Evolutionary conservation across 2,888 invertebrate species (phyloP).

Genomic region (Crocallis elinguaria): DNA sequence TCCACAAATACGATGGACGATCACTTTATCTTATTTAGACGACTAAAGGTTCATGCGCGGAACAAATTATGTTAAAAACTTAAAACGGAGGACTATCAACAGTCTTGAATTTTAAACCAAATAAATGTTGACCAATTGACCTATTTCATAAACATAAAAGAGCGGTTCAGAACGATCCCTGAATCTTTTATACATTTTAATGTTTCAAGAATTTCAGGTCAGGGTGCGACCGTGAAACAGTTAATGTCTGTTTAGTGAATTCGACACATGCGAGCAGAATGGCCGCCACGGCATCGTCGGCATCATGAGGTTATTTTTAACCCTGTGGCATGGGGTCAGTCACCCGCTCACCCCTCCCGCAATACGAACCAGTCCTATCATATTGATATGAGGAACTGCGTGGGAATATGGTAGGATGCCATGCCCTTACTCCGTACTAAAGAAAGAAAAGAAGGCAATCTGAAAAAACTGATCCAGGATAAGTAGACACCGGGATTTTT

Average conservation of each 20-base stretch:
- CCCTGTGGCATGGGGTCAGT: conserved; percentile 81
- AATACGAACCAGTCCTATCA: conserved; percentile 79
- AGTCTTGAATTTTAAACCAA: conserved; percentile 3
- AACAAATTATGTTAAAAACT: not conserved
- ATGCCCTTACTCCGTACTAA: conserved; percentile 50
- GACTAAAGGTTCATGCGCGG: conserved; percentile 5
- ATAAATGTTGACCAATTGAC: conserved; percentile 6
- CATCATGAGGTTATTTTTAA: conserved; percentile 81
- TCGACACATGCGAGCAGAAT: conserved; percentile 84
- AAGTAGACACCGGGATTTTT: conserved; percentile 19
- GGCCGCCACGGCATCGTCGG: conserved; percentile 74
- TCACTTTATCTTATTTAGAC: conserved; percentile 27
- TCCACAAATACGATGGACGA: conserved; percentile 39
- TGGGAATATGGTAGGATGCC: conserved; percentile 75
- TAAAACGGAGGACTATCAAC: not conserved
- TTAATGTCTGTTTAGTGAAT: conserved; percentile 82
- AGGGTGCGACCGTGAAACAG: conserved; percentile 82
- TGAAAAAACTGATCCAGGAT: conserved; percentile 43
- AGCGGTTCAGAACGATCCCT: conserved; percentile 25
- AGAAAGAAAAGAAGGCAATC: conserved; percentile 49
- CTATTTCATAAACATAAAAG: conserved; percentile 17
- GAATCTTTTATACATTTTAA: conserved; percentile 30
- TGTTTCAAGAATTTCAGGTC: conserved; percentile 76
- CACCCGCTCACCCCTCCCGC: conserved; percentile 78
- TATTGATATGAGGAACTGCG: conserved; percentile 81